Evolutionary conservation across 2,797 vertebrate genomes (phyloP).

Genomic region (Picus viridis): DNA sequence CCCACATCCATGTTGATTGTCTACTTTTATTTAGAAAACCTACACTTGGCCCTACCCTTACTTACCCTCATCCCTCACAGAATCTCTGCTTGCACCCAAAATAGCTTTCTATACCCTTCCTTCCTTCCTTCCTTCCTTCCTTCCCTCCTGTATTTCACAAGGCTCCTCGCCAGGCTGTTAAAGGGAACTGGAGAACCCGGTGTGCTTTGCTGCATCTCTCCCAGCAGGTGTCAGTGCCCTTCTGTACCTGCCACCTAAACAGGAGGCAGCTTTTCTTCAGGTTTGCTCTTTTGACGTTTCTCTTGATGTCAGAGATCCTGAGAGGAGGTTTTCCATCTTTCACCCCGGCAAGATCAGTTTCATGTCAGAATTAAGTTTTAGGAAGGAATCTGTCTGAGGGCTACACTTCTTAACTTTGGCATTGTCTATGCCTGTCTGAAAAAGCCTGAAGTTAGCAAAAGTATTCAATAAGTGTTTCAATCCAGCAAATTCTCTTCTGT

Average conservation of each 20-base stretch:
- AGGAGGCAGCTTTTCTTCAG: not conserved
- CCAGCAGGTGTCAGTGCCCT: slow-evolving; percentile 58
- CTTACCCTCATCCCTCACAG: not conserved
- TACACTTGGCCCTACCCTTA: not conserved
- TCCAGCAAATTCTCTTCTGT: not conserved
- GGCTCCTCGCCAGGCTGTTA: not conserved
- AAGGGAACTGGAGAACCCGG: not conserved
- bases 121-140: not conserved
- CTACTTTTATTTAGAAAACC: not conserved
- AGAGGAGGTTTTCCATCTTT: not conserved
- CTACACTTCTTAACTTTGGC: not conserved
- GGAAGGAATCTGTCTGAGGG: not conserved
- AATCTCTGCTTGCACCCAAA: not conserved
- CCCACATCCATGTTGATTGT: not conserved
- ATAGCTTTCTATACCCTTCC: not conserved
- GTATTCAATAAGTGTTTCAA: not conserved
- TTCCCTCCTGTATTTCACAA: not conserved
- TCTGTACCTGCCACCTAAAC: not conserved
- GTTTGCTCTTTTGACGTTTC: not conserved
- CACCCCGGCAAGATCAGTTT: accelerated
- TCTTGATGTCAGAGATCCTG: not conserved
- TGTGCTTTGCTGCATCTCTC: not conserved
- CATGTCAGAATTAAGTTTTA: not conserved
- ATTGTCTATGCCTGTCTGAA: not conserved
- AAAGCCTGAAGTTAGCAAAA: not conserved